Evolutionary conservation across 2,797 vertebrate species (phyloP).

Genomic region (Furcifer pardalis): DNA sequence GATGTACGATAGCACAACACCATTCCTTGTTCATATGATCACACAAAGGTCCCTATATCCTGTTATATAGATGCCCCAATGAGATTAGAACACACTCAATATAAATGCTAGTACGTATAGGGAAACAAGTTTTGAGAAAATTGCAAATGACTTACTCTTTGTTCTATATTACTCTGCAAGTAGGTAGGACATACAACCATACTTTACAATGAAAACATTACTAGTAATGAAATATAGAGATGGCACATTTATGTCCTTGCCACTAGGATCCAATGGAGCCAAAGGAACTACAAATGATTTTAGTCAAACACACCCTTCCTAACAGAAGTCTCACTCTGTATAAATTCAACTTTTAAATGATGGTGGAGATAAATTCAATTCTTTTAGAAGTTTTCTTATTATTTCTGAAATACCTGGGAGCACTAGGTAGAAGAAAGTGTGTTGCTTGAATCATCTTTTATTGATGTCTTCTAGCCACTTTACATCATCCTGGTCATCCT

Average conservation of each 20-base stretch:
- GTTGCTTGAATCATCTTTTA: slow-evolving; percentile 79
- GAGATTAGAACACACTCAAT: neutral
- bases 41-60: slow-evolving; percentile 11
- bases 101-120: slow-evolving; percentile 31
- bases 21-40: slow-evolving; percentile 15
- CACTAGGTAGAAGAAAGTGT: slow-evolving; percentile 47
- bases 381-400: slow-evolving; percentile 70
- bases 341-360: slow-evolving; percentile 75
- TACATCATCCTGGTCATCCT: slow-evolving; percentile 89
- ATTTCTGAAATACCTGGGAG: slow-evolving; percentile 69
- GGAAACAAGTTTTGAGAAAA: slow-evolving; percentile 37
- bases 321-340: slow-evolving; percentile 71
- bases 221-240: slow-evolving; percentile 62
- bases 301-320: slow-evolving; percentile 70
- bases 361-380: slow-evolving; percentile 68
- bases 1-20: slow-evolving; percentile 12
- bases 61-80: slow-evolving; percentile 19
- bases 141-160: neutral
- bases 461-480: slow-evolving; percentile 94
- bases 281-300: slow-evolving; percentile 53
- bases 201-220: slow-evolving; percentile 48
- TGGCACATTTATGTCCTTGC: slow-evolving; percentile 40
- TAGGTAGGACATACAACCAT: slow-evolving; percentile 18
- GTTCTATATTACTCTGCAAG: slow-evolving; percentile 16
- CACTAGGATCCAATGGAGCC: slow-evolving; percentile 53